Evolutionary conservation across 2,113 vertebrate species (phyloP).

Genomic region (Ciconia stormi): DNA sequence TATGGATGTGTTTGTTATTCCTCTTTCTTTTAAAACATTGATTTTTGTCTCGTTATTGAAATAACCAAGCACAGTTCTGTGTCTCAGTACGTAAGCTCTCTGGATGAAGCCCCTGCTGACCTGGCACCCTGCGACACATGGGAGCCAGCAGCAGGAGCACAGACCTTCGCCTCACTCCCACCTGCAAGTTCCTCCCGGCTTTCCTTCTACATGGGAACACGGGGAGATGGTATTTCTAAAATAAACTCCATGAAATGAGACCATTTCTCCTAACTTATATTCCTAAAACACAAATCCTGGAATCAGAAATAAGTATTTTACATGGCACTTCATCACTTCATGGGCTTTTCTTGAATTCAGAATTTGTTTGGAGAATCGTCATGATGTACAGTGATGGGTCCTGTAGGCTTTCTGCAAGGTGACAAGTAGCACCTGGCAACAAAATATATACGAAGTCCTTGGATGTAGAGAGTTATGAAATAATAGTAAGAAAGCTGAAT

Average conservation of each 20-base stretch:
- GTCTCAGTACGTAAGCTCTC: neutral
- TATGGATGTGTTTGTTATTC: neutral
- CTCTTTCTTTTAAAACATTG: neutral
- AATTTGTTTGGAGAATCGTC: neutral
- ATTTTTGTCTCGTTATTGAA: neutral
- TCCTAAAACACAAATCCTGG: neutral
- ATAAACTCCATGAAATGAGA: neutral
- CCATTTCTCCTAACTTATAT: neutral
- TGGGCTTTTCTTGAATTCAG: neutral
- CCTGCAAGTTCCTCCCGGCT: fast-evolving
- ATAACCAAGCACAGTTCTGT: neutral
- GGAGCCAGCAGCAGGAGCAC: neutral
- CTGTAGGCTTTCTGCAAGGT: neutral
- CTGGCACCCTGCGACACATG: fast-evolving
- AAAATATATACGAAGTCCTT: neutral
- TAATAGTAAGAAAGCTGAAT: neutral
- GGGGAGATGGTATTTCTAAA: neutral
- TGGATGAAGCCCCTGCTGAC: neutral
- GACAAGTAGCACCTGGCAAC: neutral
- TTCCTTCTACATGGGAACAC: neutral
- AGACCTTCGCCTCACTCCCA: neutral
- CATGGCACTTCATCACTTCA: neutral
- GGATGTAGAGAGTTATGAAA: neutral
- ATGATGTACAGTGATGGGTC: neutral
- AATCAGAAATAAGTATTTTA: neutral